Percentiles rank a stretch among this genome's conserved stretches.
phyloP scores from a whole-genome alignment of 2,888 invertebrate genomes.

The Phasia obesa region DNA sequence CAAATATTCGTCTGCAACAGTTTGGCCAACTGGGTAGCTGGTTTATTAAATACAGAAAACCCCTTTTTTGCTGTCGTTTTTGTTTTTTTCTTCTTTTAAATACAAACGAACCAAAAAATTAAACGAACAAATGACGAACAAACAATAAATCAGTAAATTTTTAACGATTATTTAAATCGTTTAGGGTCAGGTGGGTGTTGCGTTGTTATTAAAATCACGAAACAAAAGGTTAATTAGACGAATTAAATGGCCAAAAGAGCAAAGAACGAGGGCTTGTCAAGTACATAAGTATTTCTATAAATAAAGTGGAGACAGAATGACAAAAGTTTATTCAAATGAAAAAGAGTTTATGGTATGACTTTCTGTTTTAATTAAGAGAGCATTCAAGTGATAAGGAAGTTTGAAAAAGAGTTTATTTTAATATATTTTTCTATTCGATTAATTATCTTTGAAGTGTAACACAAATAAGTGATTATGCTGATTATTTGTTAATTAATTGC shows the following conservation, averaged over 20 bases:
- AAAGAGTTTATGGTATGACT: not conserved
- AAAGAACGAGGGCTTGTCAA: conserved; percentile 8
- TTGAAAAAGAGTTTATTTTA: too few relatives aligned
- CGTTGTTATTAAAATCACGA: conserved; percentile 9
- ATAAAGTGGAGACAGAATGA: not conserved
- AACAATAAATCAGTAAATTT: conserved; percentile 45
- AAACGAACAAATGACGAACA: conserved; percentile 7
- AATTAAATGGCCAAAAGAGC: conserved; percentile 5
- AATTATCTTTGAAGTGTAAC: not conserved
- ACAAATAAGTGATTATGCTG: not conserved
- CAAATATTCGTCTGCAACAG: too few relatives aligned
- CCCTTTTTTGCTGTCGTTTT: not conserved
- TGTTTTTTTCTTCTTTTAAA: conserved; percentile 7
- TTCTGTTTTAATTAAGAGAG: conserved; percentile 4
- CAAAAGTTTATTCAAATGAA: too few relatives aligned
- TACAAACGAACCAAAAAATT: conserved; percentile 7
- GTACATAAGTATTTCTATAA: not conserved
- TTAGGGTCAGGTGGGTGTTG: conserved; percentile 63
- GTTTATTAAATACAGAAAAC: not conserved
- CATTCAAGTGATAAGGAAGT: not conserved
- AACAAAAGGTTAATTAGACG: conserved; percentile 48
- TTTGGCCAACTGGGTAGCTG: too few relatives aligned
- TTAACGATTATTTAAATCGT: conserved; percentile 61
- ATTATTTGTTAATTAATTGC: too few relatives aligned
- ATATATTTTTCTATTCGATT: too few relatives aligned